Evolutionary conservation across 1,140 invertebrate genomes (phyloP), one percentile per base, ranked within the genome.

Genomic region (Anoplophora glabripennis): DNA sequence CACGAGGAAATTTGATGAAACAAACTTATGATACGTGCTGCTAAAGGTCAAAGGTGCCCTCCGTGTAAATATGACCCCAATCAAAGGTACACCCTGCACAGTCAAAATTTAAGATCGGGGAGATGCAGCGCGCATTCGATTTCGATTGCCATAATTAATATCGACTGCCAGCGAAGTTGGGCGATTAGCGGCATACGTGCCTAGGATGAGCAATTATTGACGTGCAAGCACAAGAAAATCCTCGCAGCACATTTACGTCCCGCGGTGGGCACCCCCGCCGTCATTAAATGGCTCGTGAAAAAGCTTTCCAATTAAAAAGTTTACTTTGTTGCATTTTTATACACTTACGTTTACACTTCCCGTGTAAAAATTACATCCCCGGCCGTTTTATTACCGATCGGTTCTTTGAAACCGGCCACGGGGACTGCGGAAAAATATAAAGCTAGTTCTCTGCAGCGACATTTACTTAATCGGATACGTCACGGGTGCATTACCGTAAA

Each of bases 241-340:
- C 17, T 46, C 44, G 28, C 44, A 46, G 28, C 15, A 18, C 44
- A 46, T 46, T 46, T 46, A 46, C 18, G 44, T 46, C 28, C 44
- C 17, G 15, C 11, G 17, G 44, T 17, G 17, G 9, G 17, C 44
- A n/a, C 36, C 49, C 28, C 49, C 11, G 38, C 40, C 34, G 35
- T 17, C 28, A 35, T 35, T 17, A 35, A 40, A 52, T 38, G 10
- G 49, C 34, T 35, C 36, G 28, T 52, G 49, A 52, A 52, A 52
- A 52, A 52, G 49, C 49, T 52, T 52, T 52, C 17, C 49, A 52
- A 52, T 52, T 52, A 52, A 52, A 52, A 52, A 52, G 49, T 52
- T 37, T 37, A 52, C 49, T 52, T 52, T 52, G 49, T 52, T 52
- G 49, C 49, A 52, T 37, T 52, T 52, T 52, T 52, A 52, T 52